Base-by-base conservation (phyloP, 2,113 vertebrate species). In the Candoia aspera region DNA sequence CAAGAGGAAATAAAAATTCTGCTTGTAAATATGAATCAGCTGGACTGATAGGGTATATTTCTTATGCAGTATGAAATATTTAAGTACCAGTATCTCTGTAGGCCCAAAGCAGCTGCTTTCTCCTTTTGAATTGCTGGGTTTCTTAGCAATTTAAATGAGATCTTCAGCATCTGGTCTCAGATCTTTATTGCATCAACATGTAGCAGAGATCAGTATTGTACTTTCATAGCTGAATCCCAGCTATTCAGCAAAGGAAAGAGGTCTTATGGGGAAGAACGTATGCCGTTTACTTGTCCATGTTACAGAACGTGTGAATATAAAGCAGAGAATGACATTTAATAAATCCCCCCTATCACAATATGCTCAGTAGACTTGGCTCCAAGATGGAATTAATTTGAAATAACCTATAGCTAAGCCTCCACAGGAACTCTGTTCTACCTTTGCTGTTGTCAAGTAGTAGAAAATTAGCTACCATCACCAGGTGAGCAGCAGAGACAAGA, bases 1-100 rank as follows among this genome's bases (percentile, higher is more conserved):
- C 6, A 58, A 90, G 90, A 91, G 58, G 37, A 87, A 64, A 57
- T 13, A 57, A 49, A 79, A 92, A 19, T 0, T 0, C 2, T 10
- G 87, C 6, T 0, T 88, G 29, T 93, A 95, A 93, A 92, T 57
- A 90, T 8, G 9, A 9, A 94, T 90, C 79, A 94, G 13, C 19
- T 33, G 33, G 17, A 29, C 21, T 46, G 49, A 83, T 88, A 42
- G 12, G 64, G 2, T 87, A 46, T 4, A 8, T 88, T 49, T 0
- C 84, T 94, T 90, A 13, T 2, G 19, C 21, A 88, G 1, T 8
- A 83, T 37, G 0, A 88, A 0, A 0, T 90, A 91, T 85, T 73
- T 88, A 62, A 90, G 53, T 84, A 62, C 59, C 90, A 62, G 49
- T 59, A 4, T 62, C 87, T 90, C 92, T 46, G 37, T 13, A 91